A percentile compares a stretch with the other conserved stretches of the same genome.
Conservation (phyloP, 1,140 invertebrate genomes). For the Pachypeltis micranthus region DNA sequence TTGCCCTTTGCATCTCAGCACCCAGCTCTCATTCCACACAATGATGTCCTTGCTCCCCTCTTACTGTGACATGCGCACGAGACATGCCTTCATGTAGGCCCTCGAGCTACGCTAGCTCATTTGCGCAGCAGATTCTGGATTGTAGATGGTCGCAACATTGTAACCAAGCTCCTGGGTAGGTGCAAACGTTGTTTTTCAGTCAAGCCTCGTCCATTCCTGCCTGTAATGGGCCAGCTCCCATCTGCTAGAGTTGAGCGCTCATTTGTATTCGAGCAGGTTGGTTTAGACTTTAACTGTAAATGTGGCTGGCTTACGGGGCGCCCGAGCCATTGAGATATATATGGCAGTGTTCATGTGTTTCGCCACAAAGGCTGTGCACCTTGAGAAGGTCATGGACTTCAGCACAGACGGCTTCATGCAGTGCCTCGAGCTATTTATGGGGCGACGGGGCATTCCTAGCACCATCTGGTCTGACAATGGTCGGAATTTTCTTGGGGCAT, state of each 20-base stretch:
- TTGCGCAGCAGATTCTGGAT: conserved; percentile 26
- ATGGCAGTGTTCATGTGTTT: not conserved
- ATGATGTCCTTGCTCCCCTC: conserved; percentile 22
- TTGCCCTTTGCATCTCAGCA: too few relatives aligned
- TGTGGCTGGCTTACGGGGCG: too few relatives aligned
- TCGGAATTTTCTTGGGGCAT: conserved; percentile 32
- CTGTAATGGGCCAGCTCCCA: conserved; percentile 34
- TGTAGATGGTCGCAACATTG: not conserved
- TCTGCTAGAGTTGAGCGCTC: too few relatives aligned
- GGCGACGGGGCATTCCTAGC: conserved; percentile 26
- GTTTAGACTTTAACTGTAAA: too few relatives aligned
- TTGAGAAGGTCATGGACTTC: conserved; percentile 28
- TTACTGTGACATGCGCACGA: conserved; percentile 27
- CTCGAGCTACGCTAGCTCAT: conserved; percentile 17
- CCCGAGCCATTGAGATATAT: too few relatives aligned
- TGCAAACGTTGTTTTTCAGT: not conserved
- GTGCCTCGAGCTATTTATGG: conserved; percentile 30
- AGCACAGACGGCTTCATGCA: conserved; percentile 24
- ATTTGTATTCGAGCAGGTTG: too few relatives aligned
- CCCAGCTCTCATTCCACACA: conserved; percentile 33
- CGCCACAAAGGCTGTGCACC: conserved; percentile 25
- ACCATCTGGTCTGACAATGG: conserved; percentile 30
- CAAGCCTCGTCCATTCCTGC: conserved; percentile 14
- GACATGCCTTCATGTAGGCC: conserved; percentile 26
- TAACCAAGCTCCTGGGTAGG: not conserved